Percentiles rank a stretch among this genome's conserved stretches.
These are phyloP conservation scores for Gorsachius magnificus DNA, from an alignment of 2,797 vertebrate species.

Conservation along the genomic window DNA sequence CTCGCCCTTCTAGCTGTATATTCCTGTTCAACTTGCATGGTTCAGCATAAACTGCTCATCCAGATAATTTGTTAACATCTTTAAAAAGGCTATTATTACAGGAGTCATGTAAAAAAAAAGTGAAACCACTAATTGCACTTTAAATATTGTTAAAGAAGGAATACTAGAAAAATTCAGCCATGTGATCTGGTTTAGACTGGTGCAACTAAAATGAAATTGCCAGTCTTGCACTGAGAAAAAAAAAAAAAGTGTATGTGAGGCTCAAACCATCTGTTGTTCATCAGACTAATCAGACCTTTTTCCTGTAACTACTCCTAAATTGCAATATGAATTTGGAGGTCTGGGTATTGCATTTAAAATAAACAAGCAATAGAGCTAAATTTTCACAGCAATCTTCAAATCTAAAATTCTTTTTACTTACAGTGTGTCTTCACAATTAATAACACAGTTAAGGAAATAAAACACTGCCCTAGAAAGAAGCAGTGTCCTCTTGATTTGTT, in stretches of 20 bases:
- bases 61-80: background rate
- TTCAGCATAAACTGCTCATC: background rate
- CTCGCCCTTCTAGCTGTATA: background rate
- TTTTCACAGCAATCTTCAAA: background rate
- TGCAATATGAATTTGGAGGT: constrained; percentile 38
- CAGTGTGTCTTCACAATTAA: background rate
- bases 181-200: background rate
- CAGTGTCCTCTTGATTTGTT: background rate
- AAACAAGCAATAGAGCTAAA: constrained; percentile 9
- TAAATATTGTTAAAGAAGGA: background rate
- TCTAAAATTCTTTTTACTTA: background rate
- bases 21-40: background rate
- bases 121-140: background rate
- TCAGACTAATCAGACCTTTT: constrained; percentile 56
- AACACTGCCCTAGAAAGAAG: background rate
- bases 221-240: constrained; percentile 8
- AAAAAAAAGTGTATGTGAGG: constrained; percentile 15
- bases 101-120: background rate
- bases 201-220: constrained; percentile 25
- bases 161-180: background rate
- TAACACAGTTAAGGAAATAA: background rate
- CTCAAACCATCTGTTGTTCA: constrained; percentile 65
- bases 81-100: background rate
- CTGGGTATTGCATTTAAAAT: background rate
- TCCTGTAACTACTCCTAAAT: constrained; percentile 43